These are phyloP conservation scores for Scalopus aquaticus DNA, from an alignment of 2,113 vertebrate species.

Conservation along the genomic window DNA sequence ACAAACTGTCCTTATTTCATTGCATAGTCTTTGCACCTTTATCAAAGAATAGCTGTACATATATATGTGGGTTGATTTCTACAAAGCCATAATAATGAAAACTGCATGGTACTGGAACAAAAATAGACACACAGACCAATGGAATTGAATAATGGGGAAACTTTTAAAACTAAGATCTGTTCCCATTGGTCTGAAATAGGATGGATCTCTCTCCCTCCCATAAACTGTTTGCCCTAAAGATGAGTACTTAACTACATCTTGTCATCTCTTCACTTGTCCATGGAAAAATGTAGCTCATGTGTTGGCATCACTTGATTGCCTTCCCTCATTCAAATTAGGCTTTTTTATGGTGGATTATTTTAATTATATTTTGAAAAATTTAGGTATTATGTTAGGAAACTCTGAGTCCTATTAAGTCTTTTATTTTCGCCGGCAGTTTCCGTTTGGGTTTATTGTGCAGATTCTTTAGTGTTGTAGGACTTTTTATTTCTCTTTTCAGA, in stretches of 20 bases:
- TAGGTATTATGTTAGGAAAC: neutral
- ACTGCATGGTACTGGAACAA: no score
- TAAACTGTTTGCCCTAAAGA: neutral
- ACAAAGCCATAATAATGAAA: no score
- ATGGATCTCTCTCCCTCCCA: neutral
- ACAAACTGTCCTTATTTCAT: no score
- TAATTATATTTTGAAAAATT: slow-evolving; percentile 6
- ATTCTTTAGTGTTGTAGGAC: slow-evolving; percentile 30
- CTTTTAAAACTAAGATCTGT: slow-evolving; percentile 14
- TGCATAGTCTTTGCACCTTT: no score
- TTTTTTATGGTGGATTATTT: slow-evolving; percentile 21
- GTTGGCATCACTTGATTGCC: slow-evolving; percentile 33
- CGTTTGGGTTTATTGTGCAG: neutral
- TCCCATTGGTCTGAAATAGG: neutral
- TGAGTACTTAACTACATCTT: slow-evolving; percentile 32
- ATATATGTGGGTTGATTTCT: no score
- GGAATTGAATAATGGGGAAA: no score
- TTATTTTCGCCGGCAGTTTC: neutral
- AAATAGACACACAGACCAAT: no score
- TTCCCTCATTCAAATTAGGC: slow-evolving; percentile 16
- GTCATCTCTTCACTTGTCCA: neutral
- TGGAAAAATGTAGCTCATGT: neutral
- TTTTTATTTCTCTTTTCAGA: slow-evolving; percentile 56
- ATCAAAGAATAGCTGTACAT: no score
- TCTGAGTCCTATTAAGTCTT: neutral